Evolutionary conservation across 2,113 vertebrate species (phyloP).

Genomic region (Grantiella picta): DNA sequence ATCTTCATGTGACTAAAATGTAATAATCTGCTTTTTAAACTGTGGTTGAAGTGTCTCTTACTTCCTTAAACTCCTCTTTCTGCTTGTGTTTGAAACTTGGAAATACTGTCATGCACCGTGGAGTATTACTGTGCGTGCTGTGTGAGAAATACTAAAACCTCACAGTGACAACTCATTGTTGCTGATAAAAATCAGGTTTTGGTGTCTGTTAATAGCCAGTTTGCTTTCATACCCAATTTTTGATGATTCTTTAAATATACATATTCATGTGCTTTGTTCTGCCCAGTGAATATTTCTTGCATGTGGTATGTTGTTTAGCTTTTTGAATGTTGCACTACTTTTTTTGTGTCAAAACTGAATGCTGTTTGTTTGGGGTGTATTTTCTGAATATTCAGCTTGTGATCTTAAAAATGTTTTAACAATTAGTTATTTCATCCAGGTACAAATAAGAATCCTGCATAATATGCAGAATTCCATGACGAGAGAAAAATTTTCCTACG

Average conservation of each 20-base stretch:
- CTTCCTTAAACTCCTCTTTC: not conserved
- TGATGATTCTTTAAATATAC: not conserved
- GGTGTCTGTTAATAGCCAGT: not conserved
- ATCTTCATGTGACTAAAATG: not conserved
- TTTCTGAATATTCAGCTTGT: not conserved
- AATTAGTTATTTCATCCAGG: not conserved
- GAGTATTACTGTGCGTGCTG: not conserved
- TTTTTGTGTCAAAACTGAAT: not conserved
- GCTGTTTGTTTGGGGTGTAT: not conserved
- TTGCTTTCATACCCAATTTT: not conserved
- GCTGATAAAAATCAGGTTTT: not conserved
- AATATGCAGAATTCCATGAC: not conserved
- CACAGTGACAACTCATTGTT: not conserved
- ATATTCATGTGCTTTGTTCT: not conserved
- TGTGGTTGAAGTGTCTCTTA: not conserved
- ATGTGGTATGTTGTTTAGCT: not conserved
- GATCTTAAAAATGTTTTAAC: not conserved
- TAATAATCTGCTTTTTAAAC: not conserved
- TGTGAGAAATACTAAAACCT: not conserved
- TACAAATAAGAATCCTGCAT: not conserved
- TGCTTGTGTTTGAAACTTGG: not conserved
- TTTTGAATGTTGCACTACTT: not conserved
- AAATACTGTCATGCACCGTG: not conserved
- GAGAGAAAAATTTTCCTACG: not conserved
- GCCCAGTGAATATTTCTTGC: not conserved